A percentile compares a stretch with the other conserved stretches of the same genome.
phyloP scores from a whole-genome alignment of 2,797 vertebrate genomes.

The Neomorphus geoffroyi region DNA sequence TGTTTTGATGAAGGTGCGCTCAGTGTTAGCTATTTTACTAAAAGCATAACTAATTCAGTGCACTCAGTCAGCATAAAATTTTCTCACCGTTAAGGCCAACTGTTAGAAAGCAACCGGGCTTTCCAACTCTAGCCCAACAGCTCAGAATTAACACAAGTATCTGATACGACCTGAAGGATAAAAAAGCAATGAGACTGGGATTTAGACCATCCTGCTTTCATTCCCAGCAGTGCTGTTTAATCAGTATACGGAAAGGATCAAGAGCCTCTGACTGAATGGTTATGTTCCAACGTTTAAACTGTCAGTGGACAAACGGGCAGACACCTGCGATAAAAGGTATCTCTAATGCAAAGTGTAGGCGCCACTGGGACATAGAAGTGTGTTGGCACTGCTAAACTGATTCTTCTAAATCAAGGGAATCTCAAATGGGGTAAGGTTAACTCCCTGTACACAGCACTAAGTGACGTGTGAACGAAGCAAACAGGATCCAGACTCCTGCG shows the following conservation, averaged over 20 bases:
- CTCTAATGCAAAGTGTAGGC: neutral
- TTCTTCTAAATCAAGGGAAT: neutral
- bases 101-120: neutral
- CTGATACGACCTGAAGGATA: neutral
- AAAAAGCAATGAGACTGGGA: neutral
- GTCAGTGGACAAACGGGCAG: neutral
- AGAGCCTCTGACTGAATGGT: neutral
- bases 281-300: neutral
- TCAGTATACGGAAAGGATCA: neutral
- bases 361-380: neutral
- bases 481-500: neutral
- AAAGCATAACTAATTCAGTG: neutral
- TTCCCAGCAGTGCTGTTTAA: neutral
- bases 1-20: neutral
- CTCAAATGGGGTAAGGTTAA: neutral
- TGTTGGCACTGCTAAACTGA: neutral
- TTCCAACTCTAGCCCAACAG: neutral
- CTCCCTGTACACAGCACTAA: neutral
- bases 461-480: neutral
- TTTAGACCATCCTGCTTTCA: neutral
- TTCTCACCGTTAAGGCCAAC: neutral
- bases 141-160: neutral
- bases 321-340: neutral
- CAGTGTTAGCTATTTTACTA: neutral
- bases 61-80: neutral